A percentile compares a stretch with the other conserved stretches of the same genome.
phyloP scores from a whole-genome alignment of 2,797 vertebrate species.

The Takifugu rubripes region DNA sequence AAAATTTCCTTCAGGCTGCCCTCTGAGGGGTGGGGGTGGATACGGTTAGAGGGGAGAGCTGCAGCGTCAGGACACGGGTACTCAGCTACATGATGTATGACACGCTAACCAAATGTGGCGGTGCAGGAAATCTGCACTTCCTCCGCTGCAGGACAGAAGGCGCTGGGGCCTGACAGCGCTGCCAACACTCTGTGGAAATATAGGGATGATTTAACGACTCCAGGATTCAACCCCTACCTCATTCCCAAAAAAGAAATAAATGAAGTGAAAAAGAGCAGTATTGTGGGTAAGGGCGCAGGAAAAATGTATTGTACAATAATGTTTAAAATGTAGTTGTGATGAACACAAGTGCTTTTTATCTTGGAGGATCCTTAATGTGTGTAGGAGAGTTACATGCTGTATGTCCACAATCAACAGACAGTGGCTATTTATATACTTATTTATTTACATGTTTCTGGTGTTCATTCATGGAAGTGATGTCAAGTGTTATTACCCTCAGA shows the following conservation, averaged over 20 bases:
- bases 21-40: slow-evolving; percentile 20
- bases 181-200: slow-evolving; percentile 16
- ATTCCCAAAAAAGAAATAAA: too few relatives aligned
- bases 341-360: slow-evolving; percentile 81
- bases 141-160: slow-evolving; percentile 14
- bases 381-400: slow-evolving; percentile 70
- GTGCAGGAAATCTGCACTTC: slow-evolving; percentile 25
- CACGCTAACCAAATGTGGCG: slow-evolving; percentile 51
- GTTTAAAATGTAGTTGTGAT: slow-evolving; percentile 77
- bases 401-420: slow-evolving; percentile 43
- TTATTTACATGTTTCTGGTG: slow-evolving; percentile 67
- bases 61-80: slow-evolving; percentile 34
- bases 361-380: slow-evolving; percentile 69
- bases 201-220: slow-evolving; percentile 25
- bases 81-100: slow-evolving; percentile 39
- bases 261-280: slow-evolving; percentile 44
- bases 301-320: slow-evolving; percentile 74
- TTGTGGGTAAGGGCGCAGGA: slow-evolving; percentile 41
- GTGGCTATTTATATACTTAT: slow-evolving; percentile 60
- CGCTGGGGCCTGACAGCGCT: slow-evolving; percentile 16
- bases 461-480: slow-evolving; percentile 70
- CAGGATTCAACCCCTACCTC: slow-evolving; percentile 55
- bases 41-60: slow-evolving; percentile 5
- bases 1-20: slow-evolving; percentile 37
- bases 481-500: slow-evolving; percentile 66